Evolutionary conservation across 1,140 invertebrate genomes (phyloP).

Genomic region (Drosophila oshimai): DNA sequence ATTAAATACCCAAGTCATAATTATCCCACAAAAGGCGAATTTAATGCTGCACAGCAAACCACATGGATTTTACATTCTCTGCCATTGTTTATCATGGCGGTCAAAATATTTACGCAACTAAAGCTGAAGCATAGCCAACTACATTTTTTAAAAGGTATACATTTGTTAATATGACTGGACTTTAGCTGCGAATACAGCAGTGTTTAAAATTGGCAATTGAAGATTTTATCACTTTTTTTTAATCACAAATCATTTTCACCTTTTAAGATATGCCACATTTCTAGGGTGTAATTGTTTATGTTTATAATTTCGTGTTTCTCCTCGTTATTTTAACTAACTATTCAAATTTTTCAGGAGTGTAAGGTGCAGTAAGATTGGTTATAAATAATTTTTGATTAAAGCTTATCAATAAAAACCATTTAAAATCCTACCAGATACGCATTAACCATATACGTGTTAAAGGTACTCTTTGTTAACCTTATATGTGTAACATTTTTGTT

Average conservation of each 20-base stretch:
- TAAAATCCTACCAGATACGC: too few relatives aligned
- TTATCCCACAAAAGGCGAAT: constrained; percentile 18
- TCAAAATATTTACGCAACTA: constrained; percentile 19
- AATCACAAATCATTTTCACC: background rate
- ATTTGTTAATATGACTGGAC: background rate
- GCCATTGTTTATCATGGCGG: constrained; percentile 4
- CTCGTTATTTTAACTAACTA: background rate
- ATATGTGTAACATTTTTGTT: too few relatives aligned
- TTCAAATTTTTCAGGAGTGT: too few relatives aligned
- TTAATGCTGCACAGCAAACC: constrained; percentile 8
- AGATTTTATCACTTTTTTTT: background rate
- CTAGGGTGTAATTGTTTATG: too few relatives aligned
- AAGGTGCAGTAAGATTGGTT: too few relatives aligned
- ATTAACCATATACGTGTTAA: too few relatives aligned
- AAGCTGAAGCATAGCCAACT: constrained; percentile 14
- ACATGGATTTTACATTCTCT: constrained; percentile 2
- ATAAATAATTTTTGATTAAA: too few relatives aligned
- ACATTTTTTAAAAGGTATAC: constrained; percentile 4
- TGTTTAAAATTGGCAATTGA: background rate
- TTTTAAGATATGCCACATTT: background rate
- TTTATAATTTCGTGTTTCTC: too few relatives aligned
- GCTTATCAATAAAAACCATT: too few relatives aligned
- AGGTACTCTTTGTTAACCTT: too few relatives aligned
- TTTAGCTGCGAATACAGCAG: background rate
- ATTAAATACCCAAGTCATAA: constrained; percentile 1